phyloP scores from a whole-genome alignment of 2,888 invertebrate species.

The Acrocera orbiculus region DNA sequence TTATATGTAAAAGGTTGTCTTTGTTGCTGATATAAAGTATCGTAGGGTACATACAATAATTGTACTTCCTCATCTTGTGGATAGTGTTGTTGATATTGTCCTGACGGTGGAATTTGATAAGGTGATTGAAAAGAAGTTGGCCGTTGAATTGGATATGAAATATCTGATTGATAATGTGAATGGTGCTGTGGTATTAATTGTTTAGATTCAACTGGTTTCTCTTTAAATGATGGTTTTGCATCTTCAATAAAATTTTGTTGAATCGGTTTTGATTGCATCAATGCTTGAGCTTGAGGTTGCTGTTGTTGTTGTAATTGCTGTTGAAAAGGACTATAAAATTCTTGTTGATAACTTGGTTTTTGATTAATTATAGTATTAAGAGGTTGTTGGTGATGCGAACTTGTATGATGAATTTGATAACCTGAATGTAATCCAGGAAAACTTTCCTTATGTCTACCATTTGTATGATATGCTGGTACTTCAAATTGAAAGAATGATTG shows the following conservation, averaged over 20 bases:
- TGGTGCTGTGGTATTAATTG: conserved; percentile 4
- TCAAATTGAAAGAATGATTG: conserved; percentile 31
- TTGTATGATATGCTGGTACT: conserved; percentile 20
- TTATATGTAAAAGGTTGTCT: conserved; percentile 13
- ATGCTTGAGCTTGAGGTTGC: conserved; percentile 19
- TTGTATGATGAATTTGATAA: conserved; percentile 28
- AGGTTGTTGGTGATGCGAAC: conserved; percentile 20
- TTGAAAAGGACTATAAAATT: conserved; percentile 18
- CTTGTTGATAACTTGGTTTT: conserved; percentile 21
- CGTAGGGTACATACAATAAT: conserved; percentile 64
- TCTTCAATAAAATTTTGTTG: conserved; percentile 23
- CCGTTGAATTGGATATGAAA: conserved; percentile 13
- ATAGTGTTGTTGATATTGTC: conserved; percentile 3
- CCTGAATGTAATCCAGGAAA: conserved; percentile 26
- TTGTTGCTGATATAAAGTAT: conserved; percentile 43
- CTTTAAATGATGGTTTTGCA: conserved; percentile 5
- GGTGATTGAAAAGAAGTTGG: conserved; percentile 14
- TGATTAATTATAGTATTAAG: conserved; percentile 22
- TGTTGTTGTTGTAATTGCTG: conserved; percentile 17
- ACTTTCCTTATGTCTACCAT: conserved; percentile 10
- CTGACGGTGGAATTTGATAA: background rate
- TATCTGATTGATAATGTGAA: conserved; percentile 13
- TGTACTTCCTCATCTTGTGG: conserved; percentile 49
- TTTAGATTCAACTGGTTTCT: conserved; percentile 7
- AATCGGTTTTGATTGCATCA: conserved; percentile 9